These are phyloP conservation scores for Brassicogethes aeneus DNA, from an alignment of 2,888 invertebrate genomes.

Conservation along the genomic window DNA sequence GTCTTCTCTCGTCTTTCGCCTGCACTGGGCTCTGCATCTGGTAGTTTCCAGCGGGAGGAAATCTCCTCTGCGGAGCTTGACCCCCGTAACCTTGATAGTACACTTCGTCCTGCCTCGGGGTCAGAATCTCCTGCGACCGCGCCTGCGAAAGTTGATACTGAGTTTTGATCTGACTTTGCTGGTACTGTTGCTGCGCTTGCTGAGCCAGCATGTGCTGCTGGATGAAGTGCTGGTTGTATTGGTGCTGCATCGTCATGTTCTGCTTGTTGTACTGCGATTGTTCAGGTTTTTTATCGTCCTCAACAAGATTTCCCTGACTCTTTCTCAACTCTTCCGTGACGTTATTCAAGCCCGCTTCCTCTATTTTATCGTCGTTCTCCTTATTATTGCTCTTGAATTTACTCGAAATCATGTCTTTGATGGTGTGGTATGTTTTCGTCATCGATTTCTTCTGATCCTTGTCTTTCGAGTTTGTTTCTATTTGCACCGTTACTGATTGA, in stretches of 20 bases:
- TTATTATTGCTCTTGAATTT: conserved; percentile 60
- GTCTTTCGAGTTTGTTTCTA: conserved; percentile 40
- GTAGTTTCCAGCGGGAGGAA: conserved; percentile 20
- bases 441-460: conserved; percentile 54
- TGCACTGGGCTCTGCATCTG: conserved; percentile 18
- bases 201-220: conserved; percentile 43
- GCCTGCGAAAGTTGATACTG: conserved; percentile 33
- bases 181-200: conserved; percentile 36
- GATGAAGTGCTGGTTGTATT: conserved; percentile 39
- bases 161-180: no score
- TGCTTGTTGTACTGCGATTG: neutral
- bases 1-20: conserved; percentile 8
- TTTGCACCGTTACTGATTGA: conserved; percentile 46
- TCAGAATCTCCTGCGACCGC: conserved; percentile 50
- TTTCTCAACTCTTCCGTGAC: conserved; percentile 50
- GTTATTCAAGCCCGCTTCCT: conserved; percentile 51
- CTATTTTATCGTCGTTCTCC: conserved; percentile 49
- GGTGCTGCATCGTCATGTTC: conserved; percentile 26
- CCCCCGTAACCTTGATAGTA: conserved; percentile 34
- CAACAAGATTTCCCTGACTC: conserved; percentile 36
- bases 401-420: conserved; percentile 76
- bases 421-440: conserved; percentile 70
- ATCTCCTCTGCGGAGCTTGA: conserved; percentile 20
- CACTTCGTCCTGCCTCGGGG: conserved; percentile 36
- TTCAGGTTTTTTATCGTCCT: conserved; percentile 29